Percentiles rank a stretch among this genome's conserved stretches.
These are phyloP conservation scores for Hippoglossus hippoglossus DNA, from an alignment of 2,797 vertebrate genomes.

Conservation along the genomic window DNA sequence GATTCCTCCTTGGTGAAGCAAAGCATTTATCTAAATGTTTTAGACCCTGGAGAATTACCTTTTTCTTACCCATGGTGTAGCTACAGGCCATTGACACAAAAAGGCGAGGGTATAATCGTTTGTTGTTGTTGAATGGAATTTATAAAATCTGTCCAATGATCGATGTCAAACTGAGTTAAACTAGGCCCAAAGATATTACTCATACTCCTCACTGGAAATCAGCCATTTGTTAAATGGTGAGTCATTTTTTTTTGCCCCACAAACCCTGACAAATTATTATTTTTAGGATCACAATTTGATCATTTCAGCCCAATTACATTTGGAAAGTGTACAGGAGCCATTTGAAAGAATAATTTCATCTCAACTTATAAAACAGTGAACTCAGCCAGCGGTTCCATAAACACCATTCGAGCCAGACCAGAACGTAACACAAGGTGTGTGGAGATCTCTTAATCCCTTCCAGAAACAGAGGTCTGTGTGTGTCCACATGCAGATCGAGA, in stretches of 20 bases:
- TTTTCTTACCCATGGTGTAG: neutral
- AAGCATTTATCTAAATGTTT: neutral
- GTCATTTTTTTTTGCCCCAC: too few relatives aligned
- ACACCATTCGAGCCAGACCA: neutral
- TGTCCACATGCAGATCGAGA: conserved; percentile 9
- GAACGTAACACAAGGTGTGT: neutral
- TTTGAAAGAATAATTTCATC: neutral
- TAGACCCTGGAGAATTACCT: neutral
- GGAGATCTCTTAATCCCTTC: neutral
- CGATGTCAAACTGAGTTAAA: too few relatives aligned
- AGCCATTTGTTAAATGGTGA: too few relatives aligned
- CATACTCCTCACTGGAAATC: too few relatives aligned
- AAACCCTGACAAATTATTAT: too few relatives aligned
- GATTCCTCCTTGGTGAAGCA: neutral
- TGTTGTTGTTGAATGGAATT: too few relatives aligned
- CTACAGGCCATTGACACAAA: neutral
- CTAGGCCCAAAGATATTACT: too few relatives aligned
- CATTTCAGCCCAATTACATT: neutral
- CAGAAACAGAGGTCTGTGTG: conserved; percentile 2
- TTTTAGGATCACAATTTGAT: neutral
- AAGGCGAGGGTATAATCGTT: neutral
- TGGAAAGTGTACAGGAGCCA: neutral
- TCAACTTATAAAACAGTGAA: neutral
- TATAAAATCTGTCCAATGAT: too few relatives aligned
- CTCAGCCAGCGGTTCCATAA: neutral